Evolutionary conservation across 2,888 invertebrate genomes (phyloP).

Genomic region (Coremacera marginata): DNA sequence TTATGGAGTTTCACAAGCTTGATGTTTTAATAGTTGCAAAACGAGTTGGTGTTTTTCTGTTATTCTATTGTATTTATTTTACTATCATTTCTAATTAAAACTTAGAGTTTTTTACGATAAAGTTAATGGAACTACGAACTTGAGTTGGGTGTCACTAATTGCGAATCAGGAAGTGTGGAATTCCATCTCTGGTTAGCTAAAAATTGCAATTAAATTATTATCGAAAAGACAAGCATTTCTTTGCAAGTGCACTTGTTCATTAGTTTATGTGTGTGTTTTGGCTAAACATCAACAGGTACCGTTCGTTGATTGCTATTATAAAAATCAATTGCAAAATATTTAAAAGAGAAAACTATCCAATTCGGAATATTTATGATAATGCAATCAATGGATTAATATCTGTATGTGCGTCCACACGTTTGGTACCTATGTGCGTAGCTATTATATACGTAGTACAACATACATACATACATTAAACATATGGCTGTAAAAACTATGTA

Average conservation of each 20-base stretch:
- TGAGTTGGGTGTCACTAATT: too few species aligned
- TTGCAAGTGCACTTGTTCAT: background rate
- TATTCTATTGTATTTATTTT: too few species aligned
- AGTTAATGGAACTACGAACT: too few species aligned
- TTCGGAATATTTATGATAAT: slow-evolving; percentile 24
- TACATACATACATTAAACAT: background rate
- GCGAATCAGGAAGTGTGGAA: too few species aligned
- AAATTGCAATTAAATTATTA: too few species aligned
- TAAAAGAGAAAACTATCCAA: slow-evolving; percentile 34
- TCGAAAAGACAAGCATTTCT: too few species aligned
- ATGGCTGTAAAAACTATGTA: background rate
- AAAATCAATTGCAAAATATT: slow-evolving; percentile 20
- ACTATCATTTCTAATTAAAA: too few species aligned
- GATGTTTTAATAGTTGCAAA: too few species aligned
- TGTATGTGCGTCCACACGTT: background rate
- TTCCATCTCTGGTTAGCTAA: too few species aligned
- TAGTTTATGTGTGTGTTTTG: background rate
- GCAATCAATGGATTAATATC: background rate
- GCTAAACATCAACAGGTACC: background rate
- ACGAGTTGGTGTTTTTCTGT: too few species aligned
- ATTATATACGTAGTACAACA: background rate
- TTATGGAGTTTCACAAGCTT: too few species aligned
- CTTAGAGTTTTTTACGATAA: too few species aligned
- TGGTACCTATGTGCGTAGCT: background rate
- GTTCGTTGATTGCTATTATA: background rate